Evolutionary conservation across 2,888 invertebrate genomes (phyloP).

Genomic region (Thysanoteuthis rhombus): DNA sequence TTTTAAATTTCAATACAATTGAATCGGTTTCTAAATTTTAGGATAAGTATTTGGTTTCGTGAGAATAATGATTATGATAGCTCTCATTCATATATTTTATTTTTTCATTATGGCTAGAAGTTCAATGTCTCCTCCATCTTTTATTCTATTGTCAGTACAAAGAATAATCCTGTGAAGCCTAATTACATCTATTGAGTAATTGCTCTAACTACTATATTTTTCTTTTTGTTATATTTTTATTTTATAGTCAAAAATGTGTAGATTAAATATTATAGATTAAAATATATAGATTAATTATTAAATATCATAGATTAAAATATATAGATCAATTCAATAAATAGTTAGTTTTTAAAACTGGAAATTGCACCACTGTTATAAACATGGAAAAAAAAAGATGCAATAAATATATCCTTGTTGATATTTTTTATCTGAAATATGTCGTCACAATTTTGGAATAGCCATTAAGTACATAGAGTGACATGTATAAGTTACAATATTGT

Average conservation of each 20-base stretch:
- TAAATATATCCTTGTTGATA: too few species aligned
- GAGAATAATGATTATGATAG: not conserved
- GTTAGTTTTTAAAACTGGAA: not conserved
- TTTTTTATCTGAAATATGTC: not conserved
- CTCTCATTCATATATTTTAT: not conserved
- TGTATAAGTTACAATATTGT: not conserved
- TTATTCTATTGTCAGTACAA: not conserved
- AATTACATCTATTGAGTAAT: not conserved
- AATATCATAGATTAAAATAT: too few species aligned
- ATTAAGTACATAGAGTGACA: not conserved
- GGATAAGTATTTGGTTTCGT: not conserved
- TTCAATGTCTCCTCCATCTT: not conserved
- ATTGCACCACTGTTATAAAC: not conserved
- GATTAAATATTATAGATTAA: too few species aligned
- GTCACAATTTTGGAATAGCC: not conserved
- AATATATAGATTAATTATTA: too few species aligned
- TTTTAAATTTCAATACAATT: not conserved
- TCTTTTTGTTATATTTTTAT: not conserved
- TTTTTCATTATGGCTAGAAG: not conserved
- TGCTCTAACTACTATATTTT: not conserved
- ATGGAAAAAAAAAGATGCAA: not conserved
- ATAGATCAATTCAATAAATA: not conserved
- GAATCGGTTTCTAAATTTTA: not conserved
- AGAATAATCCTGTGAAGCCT: not conserved
- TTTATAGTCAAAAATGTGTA: not conserved